Percentiles rank a stretch among this genome's conserved stretches.
phyloP scores from a whole-genome alignment of 2,888 invertebrate species.

The Cephus pygmeus region DNA sequence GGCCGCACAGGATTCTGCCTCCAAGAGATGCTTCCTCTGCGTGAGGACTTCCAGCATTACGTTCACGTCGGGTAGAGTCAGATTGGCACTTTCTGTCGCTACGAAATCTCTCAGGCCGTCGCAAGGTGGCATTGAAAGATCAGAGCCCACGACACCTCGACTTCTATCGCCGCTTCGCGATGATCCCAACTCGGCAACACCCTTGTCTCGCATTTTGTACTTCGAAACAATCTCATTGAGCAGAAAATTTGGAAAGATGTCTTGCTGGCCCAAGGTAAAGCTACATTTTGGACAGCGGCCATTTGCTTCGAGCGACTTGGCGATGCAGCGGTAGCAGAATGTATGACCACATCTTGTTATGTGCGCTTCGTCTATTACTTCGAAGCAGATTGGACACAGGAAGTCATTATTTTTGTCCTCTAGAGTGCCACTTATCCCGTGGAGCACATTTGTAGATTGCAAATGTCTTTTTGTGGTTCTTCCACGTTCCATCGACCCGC shows the following conservation, averaged over 20 bases:
- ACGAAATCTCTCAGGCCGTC: constrained; percentile 74
- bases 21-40: constrained; percentile 81
- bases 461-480: constrained; percentile 67
- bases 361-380: constrained; percentile 88
- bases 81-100: constrained; percentile 76
- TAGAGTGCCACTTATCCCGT: constrained; percentile 73
- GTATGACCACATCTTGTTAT: constrained; percentile 94
- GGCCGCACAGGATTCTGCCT: constrained; percentile 82
- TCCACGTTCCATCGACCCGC: constrained; percentile 39
- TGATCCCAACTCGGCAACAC: constrained; percentile 64
- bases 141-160: constrained; percentile 43
- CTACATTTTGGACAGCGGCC: constrained; percentile 88
- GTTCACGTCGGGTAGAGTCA: constrained; percentile 84
- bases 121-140: constrained; percentile 63
- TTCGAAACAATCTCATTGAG: constrained; percentile 85
- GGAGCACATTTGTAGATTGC: constrained; percentile 66
- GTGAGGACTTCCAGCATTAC: constrained; percentile 83
- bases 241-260: constrained; percentile 88
- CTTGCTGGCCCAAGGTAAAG: constrained; percentile 75
- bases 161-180: constrained; percentile 41
- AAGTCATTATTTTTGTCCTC: constrained; percentile 77
- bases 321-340: constrained; percentile 87
- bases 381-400: constrained; percentile 88
- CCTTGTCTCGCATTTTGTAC: constrained; percentile 71
- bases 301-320: constrained; percentile 73